Evolutionary conservation across 2,797 vertebrate genomes (phyloP).

Genomic region (Cossypha polioptera): DNA sequence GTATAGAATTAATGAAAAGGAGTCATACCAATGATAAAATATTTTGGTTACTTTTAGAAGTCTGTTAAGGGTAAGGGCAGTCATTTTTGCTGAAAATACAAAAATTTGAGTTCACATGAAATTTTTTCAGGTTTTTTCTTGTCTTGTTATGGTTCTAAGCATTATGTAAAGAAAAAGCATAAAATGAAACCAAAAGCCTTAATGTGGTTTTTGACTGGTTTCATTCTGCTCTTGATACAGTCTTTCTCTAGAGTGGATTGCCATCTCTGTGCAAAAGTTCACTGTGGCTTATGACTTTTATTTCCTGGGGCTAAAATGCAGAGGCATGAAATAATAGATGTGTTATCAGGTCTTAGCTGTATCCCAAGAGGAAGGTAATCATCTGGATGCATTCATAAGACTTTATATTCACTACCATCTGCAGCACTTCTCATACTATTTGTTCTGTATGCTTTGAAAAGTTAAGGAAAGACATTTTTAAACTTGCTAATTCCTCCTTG

Average conservation of each 20-base stretch:
- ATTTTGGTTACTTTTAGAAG: background rate
- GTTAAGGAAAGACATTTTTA: background rate
- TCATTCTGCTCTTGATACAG: background rate
- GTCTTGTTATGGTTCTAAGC: background rate
- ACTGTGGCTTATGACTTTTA: background rate
- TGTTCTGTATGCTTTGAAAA: background rate
- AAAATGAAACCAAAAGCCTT: background rate
- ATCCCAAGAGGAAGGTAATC: background rate
- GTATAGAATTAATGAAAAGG: background rate
- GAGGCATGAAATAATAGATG: background rate
- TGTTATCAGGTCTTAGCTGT: background rate
- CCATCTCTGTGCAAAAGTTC: background rate
- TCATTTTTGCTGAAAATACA: background rate
- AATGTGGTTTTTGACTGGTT: background rate
- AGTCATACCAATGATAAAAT: background rate
- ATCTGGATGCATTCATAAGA: background rate
- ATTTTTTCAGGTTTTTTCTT: rapidly evolving
- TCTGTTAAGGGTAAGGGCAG: rapidly evolving
- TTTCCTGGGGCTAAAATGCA: background rate
- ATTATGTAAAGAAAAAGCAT: background rate
- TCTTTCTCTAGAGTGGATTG: background rate
- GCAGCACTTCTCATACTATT: background rate
- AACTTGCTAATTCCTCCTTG: background rate
- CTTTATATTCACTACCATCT: rapidly evolving
- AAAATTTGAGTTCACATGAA: rapidly evolving